A percentile compares a stretch with the other conserved stretches of the same genome.
Evolutionary conservation across 1,140 invertebrate species (phyloP).

Genomic region (Medauroidea extradentata): DNA sequence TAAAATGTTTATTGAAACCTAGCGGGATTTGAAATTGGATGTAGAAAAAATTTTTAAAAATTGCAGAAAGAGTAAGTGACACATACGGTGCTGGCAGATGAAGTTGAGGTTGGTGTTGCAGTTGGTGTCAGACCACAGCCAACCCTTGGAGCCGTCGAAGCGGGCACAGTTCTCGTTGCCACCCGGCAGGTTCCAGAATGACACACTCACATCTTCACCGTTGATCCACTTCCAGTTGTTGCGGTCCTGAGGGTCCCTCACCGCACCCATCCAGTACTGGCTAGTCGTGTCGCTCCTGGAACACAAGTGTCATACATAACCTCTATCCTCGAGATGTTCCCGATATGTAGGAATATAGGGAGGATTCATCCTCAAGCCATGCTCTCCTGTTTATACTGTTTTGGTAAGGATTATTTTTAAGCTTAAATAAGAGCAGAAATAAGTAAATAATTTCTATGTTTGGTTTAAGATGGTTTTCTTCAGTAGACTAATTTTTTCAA

Average conservation of each 20-base stretch:
- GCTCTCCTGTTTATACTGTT: too few relatives aligned
- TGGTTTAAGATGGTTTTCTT: too few relatives aligned
- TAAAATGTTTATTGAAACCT: too few relatives aligned
- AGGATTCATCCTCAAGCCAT: too few relatives aligned
- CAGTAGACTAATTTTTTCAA: too few relatives aligned
- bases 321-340: neutral
- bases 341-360: neutral
- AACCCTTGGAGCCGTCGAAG: slow-evolving; percentile 89
- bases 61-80: too few relatives aligned
- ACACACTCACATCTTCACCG: slow-evolving; percentile 82
- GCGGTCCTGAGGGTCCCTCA: slow-evolving; percentile 70
- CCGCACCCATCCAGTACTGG: slow-evolving; percentile 92
- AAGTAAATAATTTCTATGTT: too few relatives aligned
- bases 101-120: slow-evolving; percentile 82
- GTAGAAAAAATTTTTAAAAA: too few relatives aligned
- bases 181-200: slow-evolving; percentile 87
- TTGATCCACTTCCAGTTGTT: slow-evolving; percentile 88
- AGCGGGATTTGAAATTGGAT: too few relatives aligned
- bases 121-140: slow-evolving; percentile 92
- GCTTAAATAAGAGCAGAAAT: too few relatives aligned
- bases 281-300: slow-evolving; percentile 79
- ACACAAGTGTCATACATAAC: slow-evolving; percentile 1
- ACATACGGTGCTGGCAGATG: slow-evolving; percentile 92
- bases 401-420: too few relatives aligned
- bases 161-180: slow-evolving; percentile 80